Conservation (phyloP, 2,797 vertebrate species). For the Tauraco hartlaubi region DNA sequence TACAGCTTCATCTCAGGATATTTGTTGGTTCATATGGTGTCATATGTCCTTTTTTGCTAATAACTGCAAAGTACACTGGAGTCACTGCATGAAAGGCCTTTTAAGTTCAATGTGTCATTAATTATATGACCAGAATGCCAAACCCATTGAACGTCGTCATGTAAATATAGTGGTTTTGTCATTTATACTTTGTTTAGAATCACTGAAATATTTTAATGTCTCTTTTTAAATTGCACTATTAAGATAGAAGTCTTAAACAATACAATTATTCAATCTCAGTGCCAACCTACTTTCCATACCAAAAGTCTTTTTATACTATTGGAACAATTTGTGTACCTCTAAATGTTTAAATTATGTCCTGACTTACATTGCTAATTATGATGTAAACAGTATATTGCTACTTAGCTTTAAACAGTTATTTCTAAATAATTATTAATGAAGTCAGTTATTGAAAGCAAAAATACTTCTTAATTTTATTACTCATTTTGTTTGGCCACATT, state of each 20-base stretch:
- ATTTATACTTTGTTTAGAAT: background rate
- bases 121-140: background rate
- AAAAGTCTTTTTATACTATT: background rate
- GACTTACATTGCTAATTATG: background rate
- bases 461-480: background rate
- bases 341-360: background rate
- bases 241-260: background rate
- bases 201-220: background rate
- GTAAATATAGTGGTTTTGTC: background rate
- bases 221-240: background rate
- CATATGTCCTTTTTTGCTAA: background rate
- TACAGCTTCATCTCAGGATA: background rate
- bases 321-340: background rate
- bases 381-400: background rate
- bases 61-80: background rate
- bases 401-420: background rate
- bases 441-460: background rate
- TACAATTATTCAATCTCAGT: background rate
- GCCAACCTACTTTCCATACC: background rate
- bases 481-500: background rate
- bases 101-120: background rate
- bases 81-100: background rate
- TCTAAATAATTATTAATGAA: background rate
- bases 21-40: background rate
- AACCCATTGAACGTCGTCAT: background rate